Base-by-base conservation (phyloP, 1,140 invertebrate species). In the Adelges cooleyi region DNA sequence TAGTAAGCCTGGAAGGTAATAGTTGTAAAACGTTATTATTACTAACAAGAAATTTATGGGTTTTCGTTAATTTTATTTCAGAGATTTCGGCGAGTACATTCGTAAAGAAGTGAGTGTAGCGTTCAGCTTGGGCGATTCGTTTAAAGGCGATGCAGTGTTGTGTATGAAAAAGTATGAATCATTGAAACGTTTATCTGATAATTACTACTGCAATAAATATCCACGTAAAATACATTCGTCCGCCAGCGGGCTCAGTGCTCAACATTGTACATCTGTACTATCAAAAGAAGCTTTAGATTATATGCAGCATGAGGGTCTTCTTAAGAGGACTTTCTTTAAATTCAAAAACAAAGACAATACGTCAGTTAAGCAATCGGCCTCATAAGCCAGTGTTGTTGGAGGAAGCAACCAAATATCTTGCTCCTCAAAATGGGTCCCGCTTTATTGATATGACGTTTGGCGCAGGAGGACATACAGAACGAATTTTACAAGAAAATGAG, bases 371-470 rank as follows among this genome's bases (percentile, higher is more conserved):
- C 25, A 65, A 52, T 27, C 17, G 22, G 3, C 72, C 72, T 44
- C 87, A 90, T 73, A 76, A 77, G 27, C 87, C 89, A 53, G 86
- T 90, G 27, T 82, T 90, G 79, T 74, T 77, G 44, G 76, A 84
- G 59, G 83, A 88, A 76, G 83, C 86, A 0, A 70, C 90, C 62
- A 73, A 84, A 62, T 83, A 83, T 71, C 73, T 90, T 25, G 79
- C 85, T 59, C 82, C 84, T 2, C 70, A 74, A 65, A 74, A 81
- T 42, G 75, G 80, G 65, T 79, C 86, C 68, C 73, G 77, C 17
- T 82, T 85, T 65, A 78, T 94, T 49, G 91, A 94, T 72, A 91
- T 92, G 89, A 97, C 94, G 25, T 96, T 95, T 81, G 93, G 94
- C 44, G 86, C 85, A 65, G 94, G 94, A 23, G 92, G 92, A n/a